Conservation (phyloP, 2,797 vertebrate species). For the Natrix natrix region DNA sequence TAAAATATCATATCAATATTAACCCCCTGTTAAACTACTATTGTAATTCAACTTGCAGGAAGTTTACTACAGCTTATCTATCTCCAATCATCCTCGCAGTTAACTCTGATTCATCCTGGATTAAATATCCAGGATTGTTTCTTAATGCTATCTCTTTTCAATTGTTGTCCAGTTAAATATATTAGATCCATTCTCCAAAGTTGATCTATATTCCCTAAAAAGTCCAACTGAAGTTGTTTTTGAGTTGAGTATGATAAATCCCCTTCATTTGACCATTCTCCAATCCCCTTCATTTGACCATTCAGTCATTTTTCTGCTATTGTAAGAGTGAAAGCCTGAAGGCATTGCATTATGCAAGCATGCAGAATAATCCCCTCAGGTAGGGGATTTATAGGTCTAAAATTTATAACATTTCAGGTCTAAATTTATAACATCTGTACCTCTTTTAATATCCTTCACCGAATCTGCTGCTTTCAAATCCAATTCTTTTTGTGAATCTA, state of each 20-base stretch:
- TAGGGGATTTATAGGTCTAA: not conserved
- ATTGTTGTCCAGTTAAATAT: not conserved
- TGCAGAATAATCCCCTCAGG: not conserved
- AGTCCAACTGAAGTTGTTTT: not conserved
- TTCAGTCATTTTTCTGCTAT: not conserved
- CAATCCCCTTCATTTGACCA: not conserved
- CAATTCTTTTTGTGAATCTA: not conserved
- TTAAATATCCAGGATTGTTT: not conserved
- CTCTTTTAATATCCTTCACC: not conserved
- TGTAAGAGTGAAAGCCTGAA: not conserved
- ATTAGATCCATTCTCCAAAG: not conserved
- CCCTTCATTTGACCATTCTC: not conserved
- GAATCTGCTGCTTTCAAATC: not conserved
- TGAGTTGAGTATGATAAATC: not conserved
- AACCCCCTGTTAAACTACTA: not conserved
- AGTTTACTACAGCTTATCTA: not conserved
- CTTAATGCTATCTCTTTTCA: not conserved
- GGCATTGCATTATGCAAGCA: not conserved
- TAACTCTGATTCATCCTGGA: not conserved
- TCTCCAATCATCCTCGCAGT: not conserved
- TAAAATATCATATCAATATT: not conserved
- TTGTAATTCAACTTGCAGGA: not conserved
- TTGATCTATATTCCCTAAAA: not conserved
- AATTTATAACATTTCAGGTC: too few species aligned
- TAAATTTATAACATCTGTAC: not conserved